Evolutionary conservation across 2,888 invertebrate genomes (phyloP).

Genomic region (Stenchaetothrips biformis): DNA sequence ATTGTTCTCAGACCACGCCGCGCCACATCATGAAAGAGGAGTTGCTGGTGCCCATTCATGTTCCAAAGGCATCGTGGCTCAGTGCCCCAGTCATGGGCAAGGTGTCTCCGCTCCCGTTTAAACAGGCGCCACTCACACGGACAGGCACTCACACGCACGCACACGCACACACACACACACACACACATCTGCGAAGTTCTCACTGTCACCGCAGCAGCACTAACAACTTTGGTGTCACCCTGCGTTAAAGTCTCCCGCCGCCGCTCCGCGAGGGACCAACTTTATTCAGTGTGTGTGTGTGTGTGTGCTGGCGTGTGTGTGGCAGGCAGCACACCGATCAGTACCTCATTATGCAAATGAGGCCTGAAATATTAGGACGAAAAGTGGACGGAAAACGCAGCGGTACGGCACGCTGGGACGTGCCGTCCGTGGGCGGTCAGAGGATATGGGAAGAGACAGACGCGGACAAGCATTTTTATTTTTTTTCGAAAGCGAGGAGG

Average conservation of each 20-base stretch:
- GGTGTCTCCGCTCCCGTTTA: background rate
- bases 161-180: slow-evolving; percentile 26
- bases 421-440: background rate
- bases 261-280: too few species aligned
- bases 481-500: too few species aligned
- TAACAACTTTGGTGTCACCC: slow-evolving; percentile 17
- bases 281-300: background rate
- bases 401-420: background rate
- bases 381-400: background rate
- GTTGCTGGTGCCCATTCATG: background rate
- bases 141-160: slow-evolving; percentile 22
- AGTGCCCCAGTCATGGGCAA: background rate
- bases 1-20: background rate
- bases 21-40: background rate
- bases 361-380: slow-evolving; percentile 13
- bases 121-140: slow-evolving; percentile 16
- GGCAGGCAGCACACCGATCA: background rate
- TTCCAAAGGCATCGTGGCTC: background rate
- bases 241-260: slow-evolving; percentile 1
- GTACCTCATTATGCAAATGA: slow-evolving; percentile 5
- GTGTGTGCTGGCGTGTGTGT: background rate
- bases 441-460: too few species aligned
- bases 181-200: slow-evolving; percentile 12
- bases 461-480: too few species aligned
- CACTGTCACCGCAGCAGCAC: background rate